These are phyloP conservation scores for Pelmatolapia mariae DNA, from an alignment of 2,113 vertebrate species.

Conservation along the genomic window DNA sequence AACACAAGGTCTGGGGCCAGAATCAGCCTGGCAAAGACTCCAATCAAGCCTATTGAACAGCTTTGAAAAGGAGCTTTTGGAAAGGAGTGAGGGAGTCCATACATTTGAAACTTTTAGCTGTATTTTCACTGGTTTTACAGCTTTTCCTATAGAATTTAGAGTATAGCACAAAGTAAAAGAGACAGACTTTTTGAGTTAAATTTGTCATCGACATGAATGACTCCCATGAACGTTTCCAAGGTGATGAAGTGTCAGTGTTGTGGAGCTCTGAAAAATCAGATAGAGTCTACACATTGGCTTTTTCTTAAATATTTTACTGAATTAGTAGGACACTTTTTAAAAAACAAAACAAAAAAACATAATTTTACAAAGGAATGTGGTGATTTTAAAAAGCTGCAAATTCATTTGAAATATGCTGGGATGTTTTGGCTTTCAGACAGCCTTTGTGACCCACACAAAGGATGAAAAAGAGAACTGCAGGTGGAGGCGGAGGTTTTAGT, in stretches of 20 bases:
- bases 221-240: background rate
- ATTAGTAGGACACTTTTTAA: background rate
- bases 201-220: background rate
- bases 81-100: background rate
- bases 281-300: background rate
- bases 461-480: background rate
- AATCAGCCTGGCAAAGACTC: background rate
- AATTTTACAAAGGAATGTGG: background rate
- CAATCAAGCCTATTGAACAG: background rate
- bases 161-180: background rate
- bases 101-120: background rate
- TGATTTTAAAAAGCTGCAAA: background rate
- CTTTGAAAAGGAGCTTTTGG: background rate
- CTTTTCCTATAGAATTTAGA: background rate
- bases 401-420: background rate
- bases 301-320: background rate
- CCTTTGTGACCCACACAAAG: background rate
- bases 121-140: background rate
- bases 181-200: background rate
- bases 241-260: background rate
- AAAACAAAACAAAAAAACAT: accelerated
- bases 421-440: background rate
- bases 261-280: background rate
- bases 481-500: background rate
- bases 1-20: background rate